Evolutionary conservation across 2,888 invertebrate species (phyloP), one percentile per base, ranked within the genome.

Genomic region (Mythimna impura): DNA sequence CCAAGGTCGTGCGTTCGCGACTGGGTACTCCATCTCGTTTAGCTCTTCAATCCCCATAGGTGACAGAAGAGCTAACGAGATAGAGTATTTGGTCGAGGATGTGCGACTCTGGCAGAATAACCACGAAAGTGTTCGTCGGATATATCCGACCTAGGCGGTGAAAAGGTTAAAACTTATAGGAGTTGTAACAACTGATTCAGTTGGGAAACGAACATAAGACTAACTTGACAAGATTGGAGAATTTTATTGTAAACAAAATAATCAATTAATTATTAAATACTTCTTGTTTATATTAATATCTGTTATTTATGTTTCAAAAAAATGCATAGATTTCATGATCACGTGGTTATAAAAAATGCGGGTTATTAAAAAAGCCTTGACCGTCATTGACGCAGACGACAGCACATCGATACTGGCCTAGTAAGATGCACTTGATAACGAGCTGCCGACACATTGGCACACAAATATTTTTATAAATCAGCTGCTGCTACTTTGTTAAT

Each of bases 371-470:
- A n/a, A 7, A 20, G 22, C 79, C 73, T 73, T 80, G 80, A 82
- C 79, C 73, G 60, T 30, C 40, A 69, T 43, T 78, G 73, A 66
- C 66, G 63, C 63, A 60, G 60, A 61, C 57, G 22, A 30, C 30
- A 30, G 30, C 30, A 30, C 22, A 76, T 40, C 40, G 58, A 58
- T 25, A 58, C 60, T 54, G 34, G 40, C 47, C 14, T 61, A 52
- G 50, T 66, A 36, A 25, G 58, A 81, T 78, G 81, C 78, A 66
- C 54, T 55, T 43, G 76, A 70, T 76, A 66, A 66, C 20, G 34
- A 52, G 9, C 8, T 5, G 14, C 40, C 40, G 30, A 40, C 52
- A 36, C 36, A 25, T n/a, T n/a, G n/a, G n/a, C n/a, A n/a, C n/a
- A n/a, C n/a, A n/a, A n/a, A 47, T 14, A 50, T 20, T 61, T 54